phyloP scores from a whole-genome alignment of 2,888 invertebrate genomes.

The Mellilla xanthometata region DNA sequence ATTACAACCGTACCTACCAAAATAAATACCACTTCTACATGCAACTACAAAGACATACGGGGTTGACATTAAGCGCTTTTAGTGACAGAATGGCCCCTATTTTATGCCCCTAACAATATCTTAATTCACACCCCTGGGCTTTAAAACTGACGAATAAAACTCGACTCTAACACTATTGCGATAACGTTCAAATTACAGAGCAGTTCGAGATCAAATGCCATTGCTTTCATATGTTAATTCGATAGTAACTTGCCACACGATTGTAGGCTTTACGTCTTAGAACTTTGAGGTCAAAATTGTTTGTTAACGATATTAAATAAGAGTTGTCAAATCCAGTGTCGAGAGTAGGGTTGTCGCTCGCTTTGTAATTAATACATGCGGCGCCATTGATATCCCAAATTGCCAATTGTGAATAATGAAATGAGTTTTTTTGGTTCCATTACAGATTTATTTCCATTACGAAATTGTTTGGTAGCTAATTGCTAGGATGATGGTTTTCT shows the following conservation, averaged over 20 bases:
- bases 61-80: slow-evolving; percentile 76
- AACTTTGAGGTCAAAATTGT: slow-evolving; percentile 35
- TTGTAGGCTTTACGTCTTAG: slow-evolving; percentile 32
- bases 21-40: slow-evolving; percentile 52
- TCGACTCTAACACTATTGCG: slow-evolving; percentile 22
- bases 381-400: slow-evolving; percentile 75
- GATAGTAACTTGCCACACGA: slow-evolving; percentile 29
- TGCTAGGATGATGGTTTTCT: background rate
- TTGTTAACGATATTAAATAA: slow-evolving; percentile 41
- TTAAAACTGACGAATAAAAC: slow-evolving; percentile 32
- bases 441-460: slow-evolving; percentile 8
- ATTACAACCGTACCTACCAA: slow-evolving; percentile 36
- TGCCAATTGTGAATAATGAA: slow-evolving; percentile 45
- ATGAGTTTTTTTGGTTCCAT: slow-evolving; percentile 17
- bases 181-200: slow-evolving; percentile 35
- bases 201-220: slow-evolving; percentile 8
- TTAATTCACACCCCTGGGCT: slow-evolving; percentile 78
- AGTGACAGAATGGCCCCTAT: slow-evolving; percentile 42
- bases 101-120: slow-evolving; percentile 68
- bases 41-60: slow-evolving; percentile 65
- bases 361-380: slow-evolving; percentile 78
- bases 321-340: slow-evolving; percentile 67
- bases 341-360: slow-evolving; percentile 60
- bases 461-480: slow-evolving; percentile 2
- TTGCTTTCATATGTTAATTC: slow-evolving; percentile 65